phyloP scores from a whole-genome alignment of 2,113 vertebrate genomes.

The Tringa solitaria region DNA sequence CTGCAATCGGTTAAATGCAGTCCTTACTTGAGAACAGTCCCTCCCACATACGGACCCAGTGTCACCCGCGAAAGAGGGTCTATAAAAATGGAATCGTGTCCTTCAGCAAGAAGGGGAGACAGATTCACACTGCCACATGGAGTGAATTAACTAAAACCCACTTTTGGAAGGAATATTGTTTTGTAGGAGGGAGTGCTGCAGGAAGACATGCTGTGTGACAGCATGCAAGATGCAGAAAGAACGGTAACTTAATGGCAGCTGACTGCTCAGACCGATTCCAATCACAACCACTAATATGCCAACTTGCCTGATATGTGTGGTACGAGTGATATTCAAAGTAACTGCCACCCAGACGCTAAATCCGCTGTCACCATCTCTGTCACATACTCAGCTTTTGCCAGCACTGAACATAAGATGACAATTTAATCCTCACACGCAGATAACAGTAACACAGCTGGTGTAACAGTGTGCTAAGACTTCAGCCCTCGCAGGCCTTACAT shows the following conservation, averaged over 20 bases:
- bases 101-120: neutral
- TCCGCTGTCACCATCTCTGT: slow-evolving; percentile 13
- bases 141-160: neutral
- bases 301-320: neutral
- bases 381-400: neutral
- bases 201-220: neutral
- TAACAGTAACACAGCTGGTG: slow-evolving; percentile 21
- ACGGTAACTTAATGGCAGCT: neutral
- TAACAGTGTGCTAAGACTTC: neutral
- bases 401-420: neutral
- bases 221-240: neutral
- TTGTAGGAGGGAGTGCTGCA: neutral
- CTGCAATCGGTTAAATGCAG: fast-evolving
- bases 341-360: neutral
- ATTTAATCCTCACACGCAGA: neutral
- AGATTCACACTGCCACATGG: neutral
- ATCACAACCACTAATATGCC: neutral
- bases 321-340: neutral
- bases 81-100: neutral
- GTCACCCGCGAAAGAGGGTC: neutral
- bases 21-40: neutral
- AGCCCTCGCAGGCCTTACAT: neutral
- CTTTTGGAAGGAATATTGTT: neutral
- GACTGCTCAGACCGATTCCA: neutral
- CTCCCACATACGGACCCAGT: neutral